These are phyloP conservation scores for Tetragonula carbonaria DNA, from an alignment of 2,888 invertebrate species.

Conservation along the genomic window DNA sequence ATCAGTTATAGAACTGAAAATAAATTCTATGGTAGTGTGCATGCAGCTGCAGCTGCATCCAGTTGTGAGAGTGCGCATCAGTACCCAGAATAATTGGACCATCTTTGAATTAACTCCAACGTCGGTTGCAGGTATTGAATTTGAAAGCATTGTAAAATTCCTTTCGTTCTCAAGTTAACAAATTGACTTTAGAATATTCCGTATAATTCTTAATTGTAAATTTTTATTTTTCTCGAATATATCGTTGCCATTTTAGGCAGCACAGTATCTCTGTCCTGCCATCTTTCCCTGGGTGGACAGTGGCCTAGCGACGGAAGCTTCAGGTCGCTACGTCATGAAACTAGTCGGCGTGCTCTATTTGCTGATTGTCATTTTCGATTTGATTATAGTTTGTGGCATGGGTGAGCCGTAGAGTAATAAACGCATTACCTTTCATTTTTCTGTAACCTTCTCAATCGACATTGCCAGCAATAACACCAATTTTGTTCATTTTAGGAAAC, in stretches of 20 bases:
- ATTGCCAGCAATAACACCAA: too few species aligned
- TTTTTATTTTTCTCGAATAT: too few species aligned
- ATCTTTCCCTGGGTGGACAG: slow-evolving; percentile 95
- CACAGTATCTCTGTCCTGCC: slow-evolving; percentile 93
- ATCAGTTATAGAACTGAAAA: slow-evolving; percentile 93
- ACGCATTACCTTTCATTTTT: neutral
- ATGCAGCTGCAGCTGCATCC: slow-evolving; percentile 81
- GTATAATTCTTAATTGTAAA: neutral
- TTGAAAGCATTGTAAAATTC: neutral
- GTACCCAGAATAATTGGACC: slow-evolving; percentile 86
- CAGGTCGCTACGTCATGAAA: slow-evolving; percentile 95
- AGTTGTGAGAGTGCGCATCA: slow-evolving; percentile 81
- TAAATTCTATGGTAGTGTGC: slow-evolving; percentile 91
- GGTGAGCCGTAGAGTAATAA: slow-evolving; percentile 77
- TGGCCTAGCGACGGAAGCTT: slow-evolving; percentile 94
- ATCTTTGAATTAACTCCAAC: slow-evolving; percentile 87
- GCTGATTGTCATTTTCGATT: slow-evolving; percentile 91
- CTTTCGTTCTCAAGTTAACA: neutral
- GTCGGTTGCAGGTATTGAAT: slow-evolving; percentile 86
- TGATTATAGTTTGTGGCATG: slow-evolving; percentile 92
- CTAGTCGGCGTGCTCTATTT: slow-evolving; percentile 93
- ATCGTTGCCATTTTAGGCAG: slow-evolving; percentile 85
- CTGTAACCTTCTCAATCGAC: neutral
- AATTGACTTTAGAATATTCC: neutral
- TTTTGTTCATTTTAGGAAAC: slow-evolving; percentile 81